Conservation (phyloP, 1,140 invertebrate species). For the Formica selysi region DNA sequence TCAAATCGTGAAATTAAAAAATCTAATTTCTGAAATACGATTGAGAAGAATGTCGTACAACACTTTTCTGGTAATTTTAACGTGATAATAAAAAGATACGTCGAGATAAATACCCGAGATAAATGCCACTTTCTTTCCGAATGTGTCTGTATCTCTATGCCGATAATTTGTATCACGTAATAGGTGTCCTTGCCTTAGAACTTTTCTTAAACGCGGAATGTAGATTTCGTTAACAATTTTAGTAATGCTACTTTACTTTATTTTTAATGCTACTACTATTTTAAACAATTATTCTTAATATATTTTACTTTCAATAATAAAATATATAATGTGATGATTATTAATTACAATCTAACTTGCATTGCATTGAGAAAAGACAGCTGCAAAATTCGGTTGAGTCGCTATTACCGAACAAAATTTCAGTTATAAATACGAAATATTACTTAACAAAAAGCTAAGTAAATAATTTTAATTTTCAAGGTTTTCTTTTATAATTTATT, state of each 20-base stretch:
- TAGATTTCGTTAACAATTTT: not conserved
- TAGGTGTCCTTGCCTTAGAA: not conserved
- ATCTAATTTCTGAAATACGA: not conserved
- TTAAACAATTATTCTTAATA: not conserved
- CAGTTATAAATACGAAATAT: too few relatives aligned
- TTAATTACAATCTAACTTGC: not conserved
- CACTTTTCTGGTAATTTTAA: not conserved
- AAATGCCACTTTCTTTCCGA: not conserved
- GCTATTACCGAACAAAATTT: not conserved
- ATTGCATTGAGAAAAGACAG: not conserved
- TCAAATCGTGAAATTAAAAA: not conserved
- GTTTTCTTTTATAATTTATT: too few relatives aligned
- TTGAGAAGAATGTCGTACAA: not conserved
- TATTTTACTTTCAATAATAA: not conserved
- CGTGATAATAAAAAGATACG: not conserved
- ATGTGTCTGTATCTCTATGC: conserved; percentile 4
- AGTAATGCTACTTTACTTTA: not conserved
- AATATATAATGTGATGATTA: too few relatives aligned
- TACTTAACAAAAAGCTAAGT: too few relatives aligned
- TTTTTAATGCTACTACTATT: too few relatives aligned
- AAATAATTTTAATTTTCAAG: too few relatives aligned
- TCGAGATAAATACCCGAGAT: conserved; percentile 20
- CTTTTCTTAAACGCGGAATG: not conserved
- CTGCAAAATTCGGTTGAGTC: not conserved
- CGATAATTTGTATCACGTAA: conserved; percentile 24